Evolutionary conservation across 92 coral and sea anemone genomes (phyloP).

Genomic region (Nematostella vectensis): DNA sequence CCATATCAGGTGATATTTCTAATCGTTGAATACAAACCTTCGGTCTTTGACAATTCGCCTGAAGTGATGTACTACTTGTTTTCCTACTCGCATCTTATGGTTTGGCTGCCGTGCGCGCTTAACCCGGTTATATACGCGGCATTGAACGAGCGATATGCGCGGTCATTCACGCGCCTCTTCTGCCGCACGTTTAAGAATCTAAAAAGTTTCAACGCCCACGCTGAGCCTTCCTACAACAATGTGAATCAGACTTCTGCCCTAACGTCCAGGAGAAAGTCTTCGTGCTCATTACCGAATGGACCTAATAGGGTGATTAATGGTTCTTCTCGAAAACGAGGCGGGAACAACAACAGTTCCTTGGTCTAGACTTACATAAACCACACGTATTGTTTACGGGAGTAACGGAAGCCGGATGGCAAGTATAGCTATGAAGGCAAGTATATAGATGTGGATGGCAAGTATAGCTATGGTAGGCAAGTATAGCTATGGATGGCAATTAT

Average conservation of each 20-base stretch:
- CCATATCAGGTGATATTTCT: constrained; percentile 59
- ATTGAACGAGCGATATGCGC: constrained; percentile 64
- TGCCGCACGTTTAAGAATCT: not conserved
- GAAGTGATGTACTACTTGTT: not conserved
- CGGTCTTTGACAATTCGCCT: not conserved
- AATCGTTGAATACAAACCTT: constrained; percentile 18
- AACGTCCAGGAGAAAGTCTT: not conserved
- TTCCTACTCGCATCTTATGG: constrained; percentile 40
- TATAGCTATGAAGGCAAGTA: too few relatives aligned
- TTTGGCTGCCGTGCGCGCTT: constrained; percentile 66
- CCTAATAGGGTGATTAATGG: too few relatives aligned
- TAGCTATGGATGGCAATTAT: too few relatives aligned
- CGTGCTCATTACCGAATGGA: not conserved
- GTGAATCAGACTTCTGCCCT: not conserved
- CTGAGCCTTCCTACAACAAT: not conserved
- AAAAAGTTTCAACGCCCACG: not conserved
- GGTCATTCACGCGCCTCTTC: constrained; percentile 39
- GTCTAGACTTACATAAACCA: too few relatives aligned
- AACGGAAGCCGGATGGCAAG: too few relatives aligned
- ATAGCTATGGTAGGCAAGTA: too few relatives aligned
- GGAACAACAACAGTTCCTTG: too few relatives aligned
- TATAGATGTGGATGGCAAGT: too few relatives aligned
- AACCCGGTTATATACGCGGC: constrained; percentile 76
- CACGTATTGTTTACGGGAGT: too few relatives aligned
- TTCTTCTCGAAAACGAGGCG: too few relatives aligned